These are phyloP conservation scores for Nycticebus coucang DNA, from an alignment of 2,113 vertebrate genomes.

Conservation along the genomic window DNA sequence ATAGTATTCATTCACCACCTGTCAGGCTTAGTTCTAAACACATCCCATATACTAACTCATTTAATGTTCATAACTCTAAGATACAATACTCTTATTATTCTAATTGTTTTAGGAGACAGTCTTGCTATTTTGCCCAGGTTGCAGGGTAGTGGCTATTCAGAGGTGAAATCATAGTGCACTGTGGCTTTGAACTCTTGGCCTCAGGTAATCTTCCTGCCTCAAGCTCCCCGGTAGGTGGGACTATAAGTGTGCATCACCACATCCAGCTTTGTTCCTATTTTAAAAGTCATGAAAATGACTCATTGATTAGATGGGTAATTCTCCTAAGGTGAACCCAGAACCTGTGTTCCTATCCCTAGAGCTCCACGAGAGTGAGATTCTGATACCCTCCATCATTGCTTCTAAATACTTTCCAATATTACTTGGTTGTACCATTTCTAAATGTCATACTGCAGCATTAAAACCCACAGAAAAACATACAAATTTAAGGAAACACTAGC, in stretches of 20 bases:
- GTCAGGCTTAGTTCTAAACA: neutral
- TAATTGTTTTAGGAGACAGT: neutral
- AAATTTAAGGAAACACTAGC: neutral
- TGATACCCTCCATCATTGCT: fast-evolving
- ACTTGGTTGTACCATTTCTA: neutral
- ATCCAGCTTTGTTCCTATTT: neutral
- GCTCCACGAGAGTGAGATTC: neutral
- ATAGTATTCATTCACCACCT: neutral
- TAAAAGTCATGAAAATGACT: constrained; percentile 15
- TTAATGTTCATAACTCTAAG: neutral
- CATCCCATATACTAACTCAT: neutral
- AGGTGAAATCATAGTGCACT: too few relatives aligned
- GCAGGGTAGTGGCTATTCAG: too few relatives aligned
- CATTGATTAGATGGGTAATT: neutral
- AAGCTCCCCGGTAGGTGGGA: too few relatives aligned
- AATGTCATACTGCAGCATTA: neutral
- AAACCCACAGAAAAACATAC: neutral
- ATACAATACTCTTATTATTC: neutral
- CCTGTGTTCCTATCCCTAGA: neutral
- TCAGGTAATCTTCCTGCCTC: too few relatives aligned
- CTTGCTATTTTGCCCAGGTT: too few relatives aligned
- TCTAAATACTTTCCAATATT: neutral
- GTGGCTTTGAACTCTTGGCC: too few relatives aligned
- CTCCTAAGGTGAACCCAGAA: neutral
- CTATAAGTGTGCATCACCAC: too few relatives aligned